Percentiles rank a stretch among this genome's conserved stretches.
phyloP scores from a whole-genome alignment of 2,888 invertebrate genomes.

The Melieria omissa region DNA sequence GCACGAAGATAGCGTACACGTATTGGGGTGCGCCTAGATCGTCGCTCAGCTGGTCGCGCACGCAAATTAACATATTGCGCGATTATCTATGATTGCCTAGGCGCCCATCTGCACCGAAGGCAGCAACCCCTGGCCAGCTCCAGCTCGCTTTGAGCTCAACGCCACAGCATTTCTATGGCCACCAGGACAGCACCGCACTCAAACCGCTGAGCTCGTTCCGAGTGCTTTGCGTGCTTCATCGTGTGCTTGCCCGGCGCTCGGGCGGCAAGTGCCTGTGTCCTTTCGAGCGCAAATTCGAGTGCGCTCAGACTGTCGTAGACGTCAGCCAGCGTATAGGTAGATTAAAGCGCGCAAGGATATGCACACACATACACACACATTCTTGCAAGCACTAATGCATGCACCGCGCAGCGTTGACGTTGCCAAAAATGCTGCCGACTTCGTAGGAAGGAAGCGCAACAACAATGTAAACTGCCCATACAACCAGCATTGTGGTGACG shows the following conservation, averaged over 20 bases:
- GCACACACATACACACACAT: slow-evolving; percentile 27
- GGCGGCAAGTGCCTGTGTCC: background rate
- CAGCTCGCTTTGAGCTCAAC: too few relatives aligned
- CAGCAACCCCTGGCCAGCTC: too few relatives aligned
- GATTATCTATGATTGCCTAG: too few relatives aligned
- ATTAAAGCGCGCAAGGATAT: slow-evolving; percentile 3
- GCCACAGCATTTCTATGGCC: too few relatives aligned
- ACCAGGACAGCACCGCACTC: too few relatives aligned
- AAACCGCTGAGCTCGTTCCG: background rate
- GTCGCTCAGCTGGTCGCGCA: too few relatives aligned
- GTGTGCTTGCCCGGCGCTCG: background rate
- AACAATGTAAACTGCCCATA: slow-evolving; percentile 7
- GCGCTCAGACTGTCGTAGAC: background rate
- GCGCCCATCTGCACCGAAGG: too few relatives aligned
- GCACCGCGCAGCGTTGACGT: slow-evolving; percentile 40
- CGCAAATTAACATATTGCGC: too few relatives aligned
- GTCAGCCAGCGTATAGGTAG: background rate
- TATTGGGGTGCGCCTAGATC: too few relatives aligned
- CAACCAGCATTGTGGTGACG: background rate
- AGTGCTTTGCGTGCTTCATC: background rate
- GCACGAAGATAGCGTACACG: too few relatives aligned
- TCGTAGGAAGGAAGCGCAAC: slow-evolving; percentile 20
- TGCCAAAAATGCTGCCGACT: slow-evolving; percentile 46
- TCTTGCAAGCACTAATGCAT: slow-evolving; percentile 8
- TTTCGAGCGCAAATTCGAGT: background rate